A percentile compares a stretch with the other conserved stretches of the same genome.
phyloP scores from a whole-genome alignment of 2,888 invertebrate genomes.

The Acanthosepion esculentum region DNA sequence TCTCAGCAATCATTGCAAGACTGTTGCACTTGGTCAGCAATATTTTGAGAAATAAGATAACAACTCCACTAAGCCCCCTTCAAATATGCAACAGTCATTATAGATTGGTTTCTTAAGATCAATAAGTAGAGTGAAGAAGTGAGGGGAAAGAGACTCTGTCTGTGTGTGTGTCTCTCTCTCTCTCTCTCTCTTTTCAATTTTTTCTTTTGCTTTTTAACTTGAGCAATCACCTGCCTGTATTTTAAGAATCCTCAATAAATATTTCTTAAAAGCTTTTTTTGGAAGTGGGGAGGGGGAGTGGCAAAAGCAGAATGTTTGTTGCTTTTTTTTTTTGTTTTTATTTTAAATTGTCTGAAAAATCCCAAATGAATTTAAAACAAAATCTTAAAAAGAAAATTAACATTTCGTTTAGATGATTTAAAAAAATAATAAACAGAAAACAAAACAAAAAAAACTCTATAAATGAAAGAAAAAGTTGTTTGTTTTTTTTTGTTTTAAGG shows the following conservation, averaged over 20 bases:
- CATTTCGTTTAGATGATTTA: neutral
- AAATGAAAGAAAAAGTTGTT: neutral
- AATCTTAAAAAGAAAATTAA: too few relatives aligned
- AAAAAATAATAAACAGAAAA: neutral
- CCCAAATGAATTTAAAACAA: neutral
- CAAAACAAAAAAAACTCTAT: neutral
- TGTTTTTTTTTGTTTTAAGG: neutral
- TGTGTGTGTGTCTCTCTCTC: too few relatives aligned
- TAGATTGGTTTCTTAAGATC: too few relatives aligned
- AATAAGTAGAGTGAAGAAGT: too few relatives aligned
- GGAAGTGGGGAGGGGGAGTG: neutral
- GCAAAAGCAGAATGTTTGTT: neutral
- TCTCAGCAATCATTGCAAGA: neutral
- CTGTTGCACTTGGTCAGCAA: neutral
- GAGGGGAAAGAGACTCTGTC: neutral
- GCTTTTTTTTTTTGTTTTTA: neutral
- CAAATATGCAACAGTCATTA: neutral
- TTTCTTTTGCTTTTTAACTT: neutral
- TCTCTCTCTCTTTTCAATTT: neutral
- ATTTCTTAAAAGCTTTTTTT: neutral
- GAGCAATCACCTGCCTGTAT: slow-evolving; percentile 33
- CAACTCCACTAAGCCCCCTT: neutral
- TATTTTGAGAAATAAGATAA: slow-evolving; percentile 33
- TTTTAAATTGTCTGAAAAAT: neutral
- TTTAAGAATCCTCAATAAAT: neutral